A percentile compares a stretch with the other conserved stretches of the same genome.
Conservation (phyloP, 2,888 invertebrate species). For the Phengaris arion region DNA sequence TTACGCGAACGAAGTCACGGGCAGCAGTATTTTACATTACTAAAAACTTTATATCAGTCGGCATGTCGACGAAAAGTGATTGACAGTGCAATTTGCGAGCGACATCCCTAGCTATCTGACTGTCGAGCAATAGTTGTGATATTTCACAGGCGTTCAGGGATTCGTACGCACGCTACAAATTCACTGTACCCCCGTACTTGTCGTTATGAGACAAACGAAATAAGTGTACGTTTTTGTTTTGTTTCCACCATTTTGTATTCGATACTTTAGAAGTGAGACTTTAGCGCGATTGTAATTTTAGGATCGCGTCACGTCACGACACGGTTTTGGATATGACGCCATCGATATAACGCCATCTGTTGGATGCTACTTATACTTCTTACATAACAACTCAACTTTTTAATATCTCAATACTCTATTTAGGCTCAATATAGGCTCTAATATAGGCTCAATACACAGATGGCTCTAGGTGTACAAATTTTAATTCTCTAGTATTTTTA, state of each 20-base stretch:
- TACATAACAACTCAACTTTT: no score
- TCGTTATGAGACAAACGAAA: conserved; percentile 3
- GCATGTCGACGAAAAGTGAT: neutral
- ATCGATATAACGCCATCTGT: no score
- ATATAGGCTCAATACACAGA: no score
- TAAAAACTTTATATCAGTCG: neutral
- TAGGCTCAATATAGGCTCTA: no score
- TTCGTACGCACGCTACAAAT: conserved; percentile 30
- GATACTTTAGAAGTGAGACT: neutral
- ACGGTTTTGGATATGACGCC: no score
- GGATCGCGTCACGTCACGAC: no score
- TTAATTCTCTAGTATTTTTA: no score
- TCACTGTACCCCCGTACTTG: neutral
- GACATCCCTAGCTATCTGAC: conserved; percentile 29
- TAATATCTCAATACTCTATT: no score
- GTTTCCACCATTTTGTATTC: neutral
- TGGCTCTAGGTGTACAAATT: no score
- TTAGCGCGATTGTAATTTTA: neutral
- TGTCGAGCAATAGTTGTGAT: conserved; percentile 37
- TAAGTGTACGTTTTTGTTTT: conserved; percentile 7
- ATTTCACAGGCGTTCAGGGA: conserved; percentile 36
- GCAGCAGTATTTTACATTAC: neutral
- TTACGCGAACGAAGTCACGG: neutral
- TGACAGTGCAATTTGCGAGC: conserved; percentile 15
- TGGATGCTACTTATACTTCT: no score